Evolutionary conservation across 2,888 invertebrate genomes (phyloP), one percentile per base, ranked within the genome.

Genomic region (Aleiodes testaceus): DNA sequence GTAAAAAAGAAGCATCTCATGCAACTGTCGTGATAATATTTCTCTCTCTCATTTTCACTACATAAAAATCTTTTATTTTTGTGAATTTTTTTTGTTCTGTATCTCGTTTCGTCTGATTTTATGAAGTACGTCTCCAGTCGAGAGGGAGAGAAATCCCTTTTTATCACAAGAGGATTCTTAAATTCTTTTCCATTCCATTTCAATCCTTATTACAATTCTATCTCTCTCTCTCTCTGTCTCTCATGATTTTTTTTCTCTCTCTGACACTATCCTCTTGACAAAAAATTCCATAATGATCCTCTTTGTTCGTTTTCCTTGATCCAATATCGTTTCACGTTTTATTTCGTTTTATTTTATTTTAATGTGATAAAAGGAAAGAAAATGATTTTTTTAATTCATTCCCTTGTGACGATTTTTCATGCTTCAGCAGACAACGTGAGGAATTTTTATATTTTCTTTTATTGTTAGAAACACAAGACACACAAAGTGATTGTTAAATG

Each of bases 1-100:
- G 36, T 36, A 42, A 42, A 50, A 70, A 72, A 53, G 44, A 77
- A 77, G 77, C 77, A 81, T 75, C 72, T 79, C 82, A 81, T 82
- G 82, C 82, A 82, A 81, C 78, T 80, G 68, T 79, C 75, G 74
- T 77, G 77, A 77, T 75, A 72, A 77, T 80, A 74, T 78, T 63
- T 18, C 30, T 63, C 30, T 63, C 45, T 44, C 44, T 63, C 45
- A 22, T 45, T 22, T 22, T 78, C 75, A 74, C 75, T 71, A 76
- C 67, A 11, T 36, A 36, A 36, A n/a, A 36, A 36, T 36, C 36
- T 9, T 36, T 36, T 36, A 36, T 36, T 36, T 36, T 36, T 36
- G 74, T 75, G 74, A 72, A 55, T 73, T 69, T 36, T 72, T 36
- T 36, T 73, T 72, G 22, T 26, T 30, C 30, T 73, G 53, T 55